phyloP scores from a whole-genome alignment of 2,797 vertebrate species.

The Anguilla megastoma region DNA sequence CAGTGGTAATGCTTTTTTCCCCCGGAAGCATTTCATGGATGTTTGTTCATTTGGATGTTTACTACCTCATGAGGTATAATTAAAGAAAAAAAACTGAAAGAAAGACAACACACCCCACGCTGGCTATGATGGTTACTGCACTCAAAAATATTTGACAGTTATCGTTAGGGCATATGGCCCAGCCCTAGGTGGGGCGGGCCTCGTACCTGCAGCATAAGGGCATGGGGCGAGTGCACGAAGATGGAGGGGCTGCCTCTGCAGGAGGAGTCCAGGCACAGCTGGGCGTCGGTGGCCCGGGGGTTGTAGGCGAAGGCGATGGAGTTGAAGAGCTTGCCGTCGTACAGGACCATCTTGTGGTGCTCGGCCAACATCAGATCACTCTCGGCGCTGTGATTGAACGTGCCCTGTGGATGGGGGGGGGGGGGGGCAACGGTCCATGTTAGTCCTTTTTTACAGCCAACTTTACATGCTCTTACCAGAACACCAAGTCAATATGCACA shows the following conservation, averaged over 20 bases:
- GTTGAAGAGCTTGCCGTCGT: constrained; percentile 93
- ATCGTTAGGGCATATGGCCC: too few relatives aligned
- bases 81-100: too few relatives aligned
- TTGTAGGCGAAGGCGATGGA: constrained; percentile 93
- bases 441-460: neutral
- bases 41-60: too few relatives aligned
- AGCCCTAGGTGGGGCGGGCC: neutral
- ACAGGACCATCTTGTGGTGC: constrained; percentile 91
- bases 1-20: too few relatives aligned
- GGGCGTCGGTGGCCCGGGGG: constrained; percentile 93
- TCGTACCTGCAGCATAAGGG: constrained; percentile 97
- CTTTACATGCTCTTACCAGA: neutral
- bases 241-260: constrained; percentile 96
- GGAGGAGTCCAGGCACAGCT: constrained; percentile 96
- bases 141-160: too few relatives aligned
- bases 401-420: constrained; percentile 76
- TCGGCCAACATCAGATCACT: constrained; percentile 94
- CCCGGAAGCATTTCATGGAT: too few relatives aligned
- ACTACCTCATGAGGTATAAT: too few relatives aligned
- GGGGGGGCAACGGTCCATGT: neutral
- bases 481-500: neutral
- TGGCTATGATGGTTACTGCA: too few relatives aligned
- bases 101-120: too few relatives aligned
- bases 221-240: constrained; percentile 97
- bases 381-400: constrained; percentile 97